phyloP scores from a whole-genome alignment of 1,140 invertebrate species.

The Drosophila lacteicornis region DNA sequence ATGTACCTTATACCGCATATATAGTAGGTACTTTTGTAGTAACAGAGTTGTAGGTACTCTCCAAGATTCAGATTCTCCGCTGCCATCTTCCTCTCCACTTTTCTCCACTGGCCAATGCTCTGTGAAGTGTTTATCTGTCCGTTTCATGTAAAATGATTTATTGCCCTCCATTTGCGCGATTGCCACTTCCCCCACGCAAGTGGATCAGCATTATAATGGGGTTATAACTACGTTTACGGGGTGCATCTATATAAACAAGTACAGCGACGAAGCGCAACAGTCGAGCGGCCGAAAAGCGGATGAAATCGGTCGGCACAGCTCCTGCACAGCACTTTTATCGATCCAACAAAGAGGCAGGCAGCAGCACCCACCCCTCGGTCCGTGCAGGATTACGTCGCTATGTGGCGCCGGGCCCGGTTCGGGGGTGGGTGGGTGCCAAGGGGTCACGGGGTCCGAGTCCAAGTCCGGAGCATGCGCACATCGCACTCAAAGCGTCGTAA shows the following conservation, averaged over 20 bases:
- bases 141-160: constrained; percentile 53
- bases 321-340: constrained; percentile 61
- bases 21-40: not conserved
- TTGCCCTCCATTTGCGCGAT: constrained; percentile 45
- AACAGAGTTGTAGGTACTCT: not conserved
- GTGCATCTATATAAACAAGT: constrained; percentile 10
- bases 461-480: constrained; percentile 56
- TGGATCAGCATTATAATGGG: constrained; percentile 41
- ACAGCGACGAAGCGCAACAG: constrained; percentile 40
- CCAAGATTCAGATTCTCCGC: not conserved
- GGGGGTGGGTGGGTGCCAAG: constrained; percentile 2
- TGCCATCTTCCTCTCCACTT: not conserved
- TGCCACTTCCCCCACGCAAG: constrained; percentile 57
- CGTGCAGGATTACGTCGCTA: constrained; percentile 72
- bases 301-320: constrained; percentile 10
- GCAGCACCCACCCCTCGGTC: constrained; percentile 7
- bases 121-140: constrained; percentile 66
- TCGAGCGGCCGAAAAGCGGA: constrained; percentile 16
- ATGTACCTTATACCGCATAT: too few relatives aligned
- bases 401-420: constrained; percentile 60
- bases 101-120: constrained; percentile 45
- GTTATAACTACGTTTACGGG: constrained; percentile 5
- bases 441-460: constrained; percentile 6
- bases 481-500: constrained; percentile 28
- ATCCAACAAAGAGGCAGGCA: constrained; percentile 63